Percentiles rank a stretch among this genome's conserved stretches.
Conservation (phyloP, 2,113 vertebrate species). For the Cynocephalus volans region DNA sequence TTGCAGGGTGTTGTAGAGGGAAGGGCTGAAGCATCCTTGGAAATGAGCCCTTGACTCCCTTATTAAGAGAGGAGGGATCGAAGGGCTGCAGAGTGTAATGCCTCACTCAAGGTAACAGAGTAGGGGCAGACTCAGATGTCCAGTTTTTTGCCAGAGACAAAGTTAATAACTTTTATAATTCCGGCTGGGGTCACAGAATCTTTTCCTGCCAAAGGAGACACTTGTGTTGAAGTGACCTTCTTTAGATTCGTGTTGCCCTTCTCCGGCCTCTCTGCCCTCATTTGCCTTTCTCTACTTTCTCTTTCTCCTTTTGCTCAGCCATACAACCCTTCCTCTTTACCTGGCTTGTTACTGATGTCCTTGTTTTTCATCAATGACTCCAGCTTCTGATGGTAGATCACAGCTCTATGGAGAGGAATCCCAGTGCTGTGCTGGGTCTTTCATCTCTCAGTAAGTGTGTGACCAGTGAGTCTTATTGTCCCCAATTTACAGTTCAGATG, state of each 20-base stretch:
- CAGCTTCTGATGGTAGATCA: not conserved
- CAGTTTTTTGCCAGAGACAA: not conserved
- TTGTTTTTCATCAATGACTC: not conserved
- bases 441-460: not conserved
- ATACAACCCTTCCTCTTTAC: not conserved
- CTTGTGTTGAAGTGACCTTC: too few species aligned
- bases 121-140: not conserved
- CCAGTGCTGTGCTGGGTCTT: not conserved
- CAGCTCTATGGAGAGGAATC: fast-evolving
- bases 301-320: not conserved
- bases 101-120: not conserved
- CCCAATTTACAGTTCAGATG: not conserved
- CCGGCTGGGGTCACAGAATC: not conserved
- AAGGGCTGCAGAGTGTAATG: not conserved
- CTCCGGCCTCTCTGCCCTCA: fast-evolving
- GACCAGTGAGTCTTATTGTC: not conserved
- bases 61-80: not conserved
- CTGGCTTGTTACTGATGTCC: not conserved
- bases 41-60: not conserved
- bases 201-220: not conserved
- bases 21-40: not conserved
- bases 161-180: not conserved
- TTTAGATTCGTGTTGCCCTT: not conserved
- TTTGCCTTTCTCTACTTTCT: not conserved
- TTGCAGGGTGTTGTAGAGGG: not conserved